Conservation (phyloP, 2,797 vertebrate species). For the Enteromius treurensis region DNA sequence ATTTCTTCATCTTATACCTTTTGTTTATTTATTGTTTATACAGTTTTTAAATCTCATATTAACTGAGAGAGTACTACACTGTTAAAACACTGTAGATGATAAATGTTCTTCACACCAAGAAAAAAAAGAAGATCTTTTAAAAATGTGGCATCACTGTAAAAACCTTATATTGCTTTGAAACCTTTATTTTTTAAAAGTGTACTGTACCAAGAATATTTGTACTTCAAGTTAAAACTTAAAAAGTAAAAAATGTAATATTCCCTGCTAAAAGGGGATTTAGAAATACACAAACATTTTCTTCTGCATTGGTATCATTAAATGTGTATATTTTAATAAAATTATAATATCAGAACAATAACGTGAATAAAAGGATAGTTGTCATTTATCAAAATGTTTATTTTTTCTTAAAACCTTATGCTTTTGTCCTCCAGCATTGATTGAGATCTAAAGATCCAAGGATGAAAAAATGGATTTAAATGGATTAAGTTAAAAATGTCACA, state of each 20-base stretch:
- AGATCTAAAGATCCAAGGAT: not conserved
- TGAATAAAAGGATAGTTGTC: not conserved
- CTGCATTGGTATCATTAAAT: not conserved
- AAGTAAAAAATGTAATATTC: not conserved
- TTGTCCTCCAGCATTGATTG: not conserved
- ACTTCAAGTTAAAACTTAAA: not conserved
- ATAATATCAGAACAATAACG: not conserved
- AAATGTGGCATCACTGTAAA: not conserved
- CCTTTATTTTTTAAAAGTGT: not conserved
- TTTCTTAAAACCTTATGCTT: not conserved
- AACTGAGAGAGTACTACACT: not conserved
- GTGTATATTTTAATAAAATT: not conserved
- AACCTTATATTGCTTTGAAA: not conserved
- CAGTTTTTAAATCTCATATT: not conserved
- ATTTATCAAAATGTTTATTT: not conserved
- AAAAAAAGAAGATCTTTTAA: not conserved
- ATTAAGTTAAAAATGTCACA: not conserved
- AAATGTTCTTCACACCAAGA: not conserved
- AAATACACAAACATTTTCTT: not conserved
- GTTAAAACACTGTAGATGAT: not conserved
- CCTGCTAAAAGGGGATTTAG: not conserved
- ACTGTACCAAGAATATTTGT: not conserved
- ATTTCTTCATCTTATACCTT: not conserved
- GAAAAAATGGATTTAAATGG: not conserved
- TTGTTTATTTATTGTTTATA: not conserved